Base-by-base conservation (phyloP, 2,888 invertebrate species). In the Amiota communis region DNA sequence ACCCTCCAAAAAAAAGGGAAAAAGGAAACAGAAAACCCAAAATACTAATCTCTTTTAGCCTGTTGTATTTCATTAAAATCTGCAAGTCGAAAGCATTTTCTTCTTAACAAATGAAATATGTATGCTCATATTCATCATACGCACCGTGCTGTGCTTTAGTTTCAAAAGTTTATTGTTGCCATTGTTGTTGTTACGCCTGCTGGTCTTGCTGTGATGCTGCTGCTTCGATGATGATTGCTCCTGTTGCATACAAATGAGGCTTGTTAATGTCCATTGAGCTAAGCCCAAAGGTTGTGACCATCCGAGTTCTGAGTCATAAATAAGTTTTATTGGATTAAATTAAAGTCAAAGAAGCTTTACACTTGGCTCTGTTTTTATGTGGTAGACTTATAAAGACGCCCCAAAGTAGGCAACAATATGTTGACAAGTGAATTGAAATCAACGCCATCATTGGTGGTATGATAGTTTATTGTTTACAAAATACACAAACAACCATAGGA, bases 111-210 rank as follows among this genome's bases (percentile, higher is more conserved):
- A 76, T 78, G 69, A 79, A 57, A 57, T 57, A 17, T 57, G n/a
- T 57, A 17, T 57, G n/a, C n/a, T 10, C 56, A 59, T 75, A 82
- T 82, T 82, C 73, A 81, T 84, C 80, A 84, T 81, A 76, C 78
- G 80, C 76, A 75, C 76, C 78, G 77, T 79, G n/a, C n/a, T 65
- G 72, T 59, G 70, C 69, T 71, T 51, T 76, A 82, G 75, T 75
- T 82, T 79, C 77, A 47, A 75, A 17, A 9, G n/a, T 74, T 76
- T 75, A 73, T 75, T 72, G 76, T 72, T 75, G 76, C 53, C 23
- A 23, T 36, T 36, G 6, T 36, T 36, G 36, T 36, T 36, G 36
- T 36, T 36, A 36, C 36, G 36, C 36, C 36, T 36, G 36, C 36
- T 36, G 36, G 6, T 36, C 36, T 6, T 36, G 36, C 36, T 36